Conservation (phyloP, 1,140 invertebrate species). For the Drosophila orena region DNA sequence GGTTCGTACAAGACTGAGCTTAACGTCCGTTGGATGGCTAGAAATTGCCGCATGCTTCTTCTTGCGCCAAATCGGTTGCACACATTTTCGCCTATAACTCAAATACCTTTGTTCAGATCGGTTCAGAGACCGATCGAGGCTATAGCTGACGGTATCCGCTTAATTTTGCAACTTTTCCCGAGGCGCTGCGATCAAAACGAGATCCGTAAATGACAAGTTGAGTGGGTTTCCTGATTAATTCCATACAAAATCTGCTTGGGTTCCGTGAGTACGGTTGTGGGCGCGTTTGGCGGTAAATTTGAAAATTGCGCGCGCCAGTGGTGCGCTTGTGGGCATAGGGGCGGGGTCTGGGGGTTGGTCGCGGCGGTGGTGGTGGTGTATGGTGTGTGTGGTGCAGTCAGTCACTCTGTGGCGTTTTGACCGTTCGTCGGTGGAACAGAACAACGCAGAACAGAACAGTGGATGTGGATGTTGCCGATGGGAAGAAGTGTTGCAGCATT, state of each 20-base stretch:
- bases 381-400: conserved; percentile 33
- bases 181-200: conserved; percentile 60
- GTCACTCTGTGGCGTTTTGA: conserved; percentile 44
- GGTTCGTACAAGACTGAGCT: conserved; percentile 81
- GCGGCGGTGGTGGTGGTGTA: conserved; percentile 5
- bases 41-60: conserved; percentile 58
- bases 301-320: conserved; percentile 74
- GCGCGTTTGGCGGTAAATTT: conserved; percentile 84
- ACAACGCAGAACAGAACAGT: background rate
- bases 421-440: conserved; percentile 26
- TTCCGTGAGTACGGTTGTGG: conserved; percentile 78
- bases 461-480: conserved; percentile 29
- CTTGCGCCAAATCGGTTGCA: conserved; percentile 36
- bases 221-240: conserved; percentile 84
- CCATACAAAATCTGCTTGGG: conserved; percentile 84
- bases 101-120: conserved; percentile 54
- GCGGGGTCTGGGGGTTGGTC: background rate
- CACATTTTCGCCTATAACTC: conserved; percentile 44
- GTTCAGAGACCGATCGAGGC: conserved; percentile 12
- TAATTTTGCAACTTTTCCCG: conserved; percentile 40
- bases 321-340: conserved; percentile 16
- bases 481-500: conserved; percentile 51
- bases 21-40: conserved; percentile 58
- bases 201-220: conserved; percentile 61
- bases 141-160: conserved; percentile 30